phyloP scores from a whole-genome alignment of 1,140 invertebrate genomes.

The Cecropterus lyciades region DNA sequence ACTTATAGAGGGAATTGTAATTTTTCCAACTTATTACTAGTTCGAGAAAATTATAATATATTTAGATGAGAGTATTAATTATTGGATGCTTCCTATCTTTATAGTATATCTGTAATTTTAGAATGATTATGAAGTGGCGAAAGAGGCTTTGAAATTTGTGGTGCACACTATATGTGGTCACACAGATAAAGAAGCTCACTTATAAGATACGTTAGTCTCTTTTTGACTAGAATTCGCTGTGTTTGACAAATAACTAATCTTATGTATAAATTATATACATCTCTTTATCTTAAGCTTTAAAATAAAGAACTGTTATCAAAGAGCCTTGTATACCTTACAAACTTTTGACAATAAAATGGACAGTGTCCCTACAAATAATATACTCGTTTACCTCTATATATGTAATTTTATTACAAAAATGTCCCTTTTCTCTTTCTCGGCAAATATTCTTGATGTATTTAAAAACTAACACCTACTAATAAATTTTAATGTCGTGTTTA shows the following conservation, averaged over 20 bases:
- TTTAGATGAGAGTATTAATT: background rate
- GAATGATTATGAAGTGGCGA: background rate
- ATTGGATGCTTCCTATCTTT: constrained; percentile 10
- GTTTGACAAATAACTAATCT: constrained; percentile 78
- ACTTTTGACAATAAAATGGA: constrained; percentile 63
- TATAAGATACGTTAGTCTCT: constrained; percentile 46
- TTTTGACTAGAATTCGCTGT: constrained; percentile 74
- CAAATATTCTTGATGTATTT: constrained; percentile 7
- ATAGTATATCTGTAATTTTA: constrained; percentile 5
- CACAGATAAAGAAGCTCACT: constrained; percentile 15
- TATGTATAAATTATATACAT: constrained; percentile 37
- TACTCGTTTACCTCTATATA: too few species aligned
- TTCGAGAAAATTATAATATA: background rate
- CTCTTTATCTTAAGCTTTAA: constrained; percentile 49
- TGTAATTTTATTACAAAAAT: constrained; percentile 6
- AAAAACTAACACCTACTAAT: constrained; percentile 44
- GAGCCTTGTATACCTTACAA: constrained; percentile 26
- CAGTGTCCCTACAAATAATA: constrained; percentile 47
- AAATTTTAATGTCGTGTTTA: constrained; percentile 59
- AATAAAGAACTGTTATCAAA: constrained; percentile 38
- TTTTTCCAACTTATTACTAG: constrained; percentile 1
- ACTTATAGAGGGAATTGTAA: constrained; percentile 21
- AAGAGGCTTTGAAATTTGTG: background rate
- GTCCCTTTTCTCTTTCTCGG: background rate
- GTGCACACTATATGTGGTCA: background rate